Conservation (phyloP, 2,888 invertebrate species). For the Dioctria linearis region DNA sequence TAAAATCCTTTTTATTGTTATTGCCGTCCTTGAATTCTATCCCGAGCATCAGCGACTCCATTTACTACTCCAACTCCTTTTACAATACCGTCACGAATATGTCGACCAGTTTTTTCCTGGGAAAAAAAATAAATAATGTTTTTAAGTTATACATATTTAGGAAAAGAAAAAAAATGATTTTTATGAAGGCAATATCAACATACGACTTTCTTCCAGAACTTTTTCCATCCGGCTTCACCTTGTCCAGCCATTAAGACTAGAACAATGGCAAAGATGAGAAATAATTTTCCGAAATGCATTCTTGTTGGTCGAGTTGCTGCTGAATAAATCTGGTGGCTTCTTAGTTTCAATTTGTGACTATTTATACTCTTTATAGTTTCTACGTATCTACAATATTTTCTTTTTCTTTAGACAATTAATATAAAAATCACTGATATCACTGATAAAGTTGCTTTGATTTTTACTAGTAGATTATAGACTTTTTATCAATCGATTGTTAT, state of each 20-base stretch:
- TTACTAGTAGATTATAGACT: no score
- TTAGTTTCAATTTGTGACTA: no score
- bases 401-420: no score
- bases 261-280: slow-evolving; percentile 32
- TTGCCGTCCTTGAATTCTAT: slow-evolving; percentile 7
- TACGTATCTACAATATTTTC: no score
- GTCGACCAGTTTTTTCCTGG: slow-evolving; percentile 41
- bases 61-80: slow-evolving; percentile 35
- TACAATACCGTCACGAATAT: slow-evolving; percentile 37
- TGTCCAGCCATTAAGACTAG: slow-evolving; percentile 34
- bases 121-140: background rate
- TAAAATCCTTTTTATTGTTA: background rate
- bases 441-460: no score
- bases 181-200: background rate
- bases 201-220: slow-evolving; percentile 39
- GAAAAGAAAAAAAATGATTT: background rate
- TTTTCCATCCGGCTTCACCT: slow-evolving; percentile 32
- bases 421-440: no score
- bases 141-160: background rate
- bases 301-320: no score
- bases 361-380: no score
- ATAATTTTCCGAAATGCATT: slow-evolving; percentile 38
- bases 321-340: no score
- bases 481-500: no score
- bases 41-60: slow-evolving; percentile 23